phyloP scores from a whole-genome alignment of 2,888 invertebrate species.

The Athrips mouffetella region DNA sequence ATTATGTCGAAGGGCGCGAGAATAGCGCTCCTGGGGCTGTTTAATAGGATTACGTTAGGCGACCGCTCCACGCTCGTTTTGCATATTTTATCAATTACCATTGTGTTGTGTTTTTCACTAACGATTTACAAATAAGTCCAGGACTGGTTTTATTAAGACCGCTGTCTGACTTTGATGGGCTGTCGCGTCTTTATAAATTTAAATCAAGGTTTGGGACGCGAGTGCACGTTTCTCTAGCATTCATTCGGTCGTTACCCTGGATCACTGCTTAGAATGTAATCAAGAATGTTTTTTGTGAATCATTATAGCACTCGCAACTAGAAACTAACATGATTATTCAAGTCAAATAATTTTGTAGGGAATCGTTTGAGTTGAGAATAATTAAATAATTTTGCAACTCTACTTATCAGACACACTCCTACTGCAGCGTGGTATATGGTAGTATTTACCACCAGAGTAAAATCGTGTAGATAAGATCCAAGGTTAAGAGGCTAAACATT shows the following conservation, averaged over 20 bases:
- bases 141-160: slow-evolving; percentile 47
- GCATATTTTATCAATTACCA: slow-evolving; percentile 69
- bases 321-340: too few relatives aligned
- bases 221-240: slow-evolving; percentile 31
- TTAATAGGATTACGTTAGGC: slow-evolving; percentile 42
- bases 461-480: too few relatives aligned
- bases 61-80: slow-evolving; percentile 37
- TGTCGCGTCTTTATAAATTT: slow-evolving; percentile 38
- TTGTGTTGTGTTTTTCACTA: slow-evolving; percentile 52
- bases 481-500: too few relatives aligned
- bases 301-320: neutral
- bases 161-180: slow-evolving; percentile 38
- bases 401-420: too few relatives aligned
- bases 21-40: slow-evolving; percentile 27
- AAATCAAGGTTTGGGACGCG: slow-evolving; percentile 27
- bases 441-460: too few relatives aligned
- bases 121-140: slow-evolving; percentile 62
- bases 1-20: slow-evolving; percentile 32
- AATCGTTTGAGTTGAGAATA: too few relatives aligned
- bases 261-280: slow-evolving; percentile 26
- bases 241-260: slow-evolving; percentile 34
- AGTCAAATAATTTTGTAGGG: too few relatives aligned
- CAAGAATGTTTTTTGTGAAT: neutral
- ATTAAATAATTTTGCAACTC: too few relatives aligned
- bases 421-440: too few relatives aligned